Evolutionary conservation across 2,888 invertebrate genomes (phyloP), one percentile per base, ranked within the genome.

Genomic region (Watsonalla cultraria): DNA sequence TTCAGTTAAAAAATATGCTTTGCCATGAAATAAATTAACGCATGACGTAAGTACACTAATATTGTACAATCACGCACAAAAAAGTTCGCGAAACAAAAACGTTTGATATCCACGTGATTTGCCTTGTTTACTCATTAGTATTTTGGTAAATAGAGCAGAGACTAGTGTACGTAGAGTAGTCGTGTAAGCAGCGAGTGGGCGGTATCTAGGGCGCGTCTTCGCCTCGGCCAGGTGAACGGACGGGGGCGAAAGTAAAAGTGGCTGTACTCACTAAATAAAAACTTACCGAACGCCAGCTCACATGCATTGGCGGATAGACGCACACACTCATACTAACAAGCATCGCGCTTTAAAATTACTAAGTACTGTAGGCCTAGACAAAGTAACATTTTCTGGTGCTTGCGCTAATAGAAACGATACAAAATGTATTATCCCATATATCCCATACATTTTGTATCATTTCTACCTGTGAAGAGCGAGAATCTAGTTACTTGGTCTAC

Each of bases 181-280:
- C 58, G 61, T 58, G 71, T 73, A 73, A 76, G 74, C 74, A 73
- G 57, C 53, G 55, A 54, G 50, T 51, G 57, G 58, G 59, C 59
- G 67, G 60, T 69, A 80, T 78, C 72, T 78, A 76, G 80, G 78
- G 71, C 80, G 72, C 51, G 64, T 66, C 69, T 76, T 74, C 68
- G 63, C 64, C 72, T 49, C 49, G 37, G 39, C 49, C 78, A 82
- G 85, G 86, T 86, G 85, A 86, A 86, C 70, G 86, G 75, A 81
- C 84, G 72, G 60, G 65, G 72, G 83, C 77, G 85, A 87, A 88
- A 88, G 87, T 86, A 86, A 88, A 86, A 87, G 86, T 86, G 80
- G 74, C 24, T 24, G 24, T 24, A 24, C 4, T 24, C 24, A 24
- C 24, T 2, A 24, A 24, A 24, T 24, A 24, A 24, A 24, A 24